phyloP scores from a whole-genome alignment of 2,113 vertebrate genomes.

The Neolamprologus kungweensis region DNA sequence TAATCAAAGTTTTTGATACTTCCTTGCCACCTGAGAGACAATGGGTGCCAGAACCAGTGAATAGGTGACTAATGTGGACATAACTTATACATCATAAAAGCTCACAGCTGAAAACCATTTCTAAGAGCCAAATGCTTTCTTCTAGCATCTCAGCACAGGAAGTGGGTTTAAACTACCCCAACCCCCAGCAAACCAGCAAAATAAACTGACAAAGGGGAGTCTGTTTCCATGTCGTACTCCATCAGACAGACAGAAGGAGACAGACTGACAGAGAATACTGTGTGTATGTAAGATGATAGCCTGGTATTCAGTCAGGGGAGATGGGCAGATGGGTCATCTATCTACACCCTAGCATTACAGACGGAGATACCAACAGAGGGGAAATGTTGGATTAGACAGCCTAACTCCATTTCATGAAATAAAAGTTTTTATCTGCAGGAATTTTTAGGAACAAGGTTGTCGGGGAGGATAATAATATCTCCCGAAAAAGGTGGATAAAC shows the following conservation, averaged over 20 bases:
- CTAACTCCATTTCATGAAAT: background rate
- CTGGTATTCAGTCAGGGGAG: slow-evolving; percentile 32
- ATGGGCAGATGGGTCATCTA: slow-evolving; percentile 35
- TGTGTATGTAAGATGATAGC: slow-evolving; percentile 41
- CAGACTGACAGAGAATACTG: slow-evolving; percentile 23
- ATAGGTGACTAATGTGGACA: background rate
- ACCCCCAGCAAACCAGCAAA: background rate
- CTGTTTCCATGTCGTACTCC: slow-evolving; percentile 2
- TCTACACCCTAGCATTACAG: slow-evolving; percentile 36
- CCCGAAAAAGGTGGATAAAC: background rate
- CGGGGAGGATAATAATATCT: background rate
- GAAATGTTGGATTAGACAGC: background rate
- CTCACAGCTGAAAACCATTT: background rate
- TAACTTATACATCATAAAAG: background rate
- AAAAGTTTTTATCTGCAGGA: background rate
- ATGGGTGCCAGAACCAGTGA: background rate
- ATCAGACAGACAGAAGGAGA: slow-evolving; percentile 13
- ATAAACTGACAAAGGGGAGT: slow-evolving; percentile 27
- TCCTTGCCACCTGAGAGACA: background rate
- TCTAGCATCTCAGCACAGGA: slow-evolving; percentile 3
- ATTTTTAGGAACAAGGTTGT: background rate
- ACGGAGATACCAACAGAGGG: background rate
- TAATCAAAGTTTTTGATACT: background rate
- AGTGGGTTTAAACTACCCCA: background rate
- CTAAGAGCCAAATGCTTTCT: background rate